Evolutionary conservation across 2,113 vertebrate genomes (phyloP).

Genomic region (Cyanoderma ruficeps): DNA sequence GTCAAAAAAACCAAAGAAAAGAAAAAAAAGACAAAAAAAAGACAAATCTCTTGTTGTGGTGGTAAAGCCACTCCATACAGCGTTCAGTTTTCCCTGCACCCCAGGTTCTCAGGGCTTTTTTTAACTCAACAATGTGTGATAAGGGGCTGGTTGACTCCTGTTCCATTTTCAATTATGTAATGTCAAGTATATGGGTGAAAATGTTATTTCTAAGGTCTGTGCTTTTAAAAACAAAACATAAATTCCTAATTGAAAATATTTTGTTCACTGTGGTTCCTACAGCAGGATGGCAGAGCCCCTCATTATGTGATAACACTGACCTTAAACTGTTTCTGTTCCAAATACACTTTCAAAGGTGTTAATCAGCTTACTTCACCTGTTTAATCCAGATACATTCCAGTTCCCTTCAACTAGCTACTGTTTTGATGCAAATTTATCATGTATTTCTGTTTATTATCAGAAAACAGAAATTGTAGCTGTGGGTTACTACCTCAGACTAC

Average conservation of each 20-base stretch:
- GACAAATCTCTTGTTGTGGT: background rate
- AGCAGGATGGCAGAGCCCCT: background rate
- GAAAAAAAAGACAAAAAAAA: no score
- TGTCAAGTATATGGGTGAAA: background rate
- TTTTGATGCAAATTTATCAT: background rate
- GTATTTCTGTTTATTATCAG: background rate
- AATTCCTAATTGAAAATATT: background rate
- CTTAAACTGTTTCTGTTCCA: background rate
- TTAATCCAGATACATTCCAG: background rate
- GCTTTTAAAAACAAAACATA: background rate
- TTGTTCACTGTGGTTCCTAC: background rate
- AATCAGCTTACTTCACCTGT: background rate
- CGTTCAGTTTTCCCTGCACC: background rate
- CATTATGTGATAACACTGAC: background rate
- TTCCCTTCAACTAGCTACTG: background rate
- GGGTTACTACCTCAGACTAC: background rate
- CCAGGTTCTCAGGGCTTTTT: background rate
- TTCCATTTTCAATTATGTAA: background rate
- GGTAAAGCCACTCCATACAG: background rate
- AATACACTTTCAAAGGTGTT: background rate
- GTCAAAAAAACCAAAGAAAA: background rate
- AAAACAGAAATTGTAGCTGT: background rate
- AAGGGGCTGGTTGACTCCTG: background rate
- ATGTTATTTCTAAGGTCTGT: background rate
- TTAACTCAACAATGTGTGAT: background rate